phyloP scores from a whole-genome alignment of 2,888 invertebrate species.

The Hypolimnas misippus region DNA sequence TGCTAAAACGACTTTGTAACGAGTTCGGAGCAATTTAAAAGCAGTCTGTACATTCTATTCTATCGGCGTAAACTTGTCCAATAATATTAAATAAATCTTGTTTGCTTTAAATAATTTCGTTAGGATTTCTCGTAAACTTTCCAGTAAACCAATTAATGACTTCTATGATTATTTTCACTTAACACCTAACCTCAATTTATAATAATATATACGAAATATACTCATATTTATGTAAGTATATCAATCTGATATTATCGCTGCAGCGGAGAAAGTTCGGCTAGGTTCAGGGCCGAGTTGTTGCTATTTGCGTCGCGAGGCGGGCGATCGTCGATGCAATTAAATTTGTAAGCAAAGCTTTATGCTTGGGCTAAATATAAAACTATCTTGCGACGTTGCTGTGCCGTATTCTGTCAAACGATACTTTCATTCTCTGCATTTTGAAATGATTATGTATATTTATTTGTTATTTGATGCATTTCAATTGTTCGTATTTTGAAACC shows the following conservation, averaged over 20 bases:
- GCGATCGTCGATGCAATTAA: slow-evolving; percentile 82
- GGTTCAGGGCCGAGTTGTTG: slow-evolving; percentile 79
- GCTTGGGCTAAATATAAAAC: slow-evolving; percentile 73
- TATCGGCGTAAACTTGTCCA: slow-evolving; percentile 33
- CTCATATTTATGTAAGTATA: slow-evolving; percentile 2
- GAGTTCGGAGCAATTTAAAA: slow-evolving; percentile 42
- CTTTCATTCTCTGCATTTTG: slow-evolving; percentile 53
- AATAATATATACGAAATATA: background rate
- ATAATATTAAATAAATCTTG: slow-evolving; percentile 28
- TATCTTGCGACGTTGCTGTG: slow-evolving; percentile 64
- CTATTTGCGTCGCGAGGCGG: slow-evolving; percentile 78
- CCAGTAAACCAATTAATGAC: background rate
- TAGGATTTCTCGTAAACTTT: slow-evolving; percentile 5
- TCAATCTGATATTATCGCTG: slow-evolving; percentile 16
- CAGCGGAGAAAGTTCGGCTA: slow-evolving; percentile 74
- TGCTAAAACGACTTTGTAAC: slow-evolving; percentile 47
- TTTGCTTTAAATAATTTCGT: slow-evolving; percentile 14
- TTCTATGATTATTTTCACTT: background rate
- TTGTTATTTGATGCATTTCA: slow-evolving; percentile 42
- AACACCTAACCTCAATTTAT: background rate
- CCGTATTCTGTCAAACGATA: slow-evolving; percentile 53
- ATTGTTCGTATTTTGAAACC: no score
- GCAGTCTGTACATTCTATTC: slow-evolving; percentile 38
- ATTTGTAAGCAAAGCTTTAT: slow-evolving; percentile 80
- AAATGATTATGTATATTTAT: no score